Percentiles rank a stretch among this genome's conserved stretches.
phyloP scores from a whole-genome alignment of 2,888 invertebrate genomes.

The Drosophila neutralis region DNA sequence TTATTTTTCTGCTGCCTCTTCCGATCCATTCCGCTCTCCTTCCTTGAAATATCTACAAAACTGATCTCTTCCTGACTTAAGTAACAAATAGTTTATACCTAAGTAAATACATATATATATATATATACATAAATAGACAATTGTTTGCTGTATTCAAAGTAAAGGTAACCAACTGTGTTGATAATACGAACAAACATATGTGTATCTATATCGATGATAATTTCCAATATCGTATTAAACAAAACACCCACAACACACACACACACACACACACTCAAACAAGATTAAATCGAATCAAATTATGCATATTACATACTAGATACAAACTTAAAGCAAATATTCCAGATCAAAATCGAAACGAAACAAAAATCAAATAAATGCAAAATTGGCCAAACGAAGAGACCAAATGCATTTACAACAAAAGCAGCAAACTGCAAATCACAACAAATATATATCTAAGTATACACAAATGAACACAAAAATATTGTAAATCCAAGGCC shows the following conservation, averaged over 20 bases:
- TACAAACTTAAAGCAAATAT: slow-evolving; percentile 37
- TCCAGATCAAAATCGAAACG: neutral
- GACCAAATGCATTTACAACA: slow-evolving; percentile 68
- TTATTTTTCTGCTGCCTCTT: neutral
- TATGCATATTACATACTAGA: slow-evolving; percentile 61
- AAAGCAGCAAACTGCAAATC: slow-evolving; percentile 14
- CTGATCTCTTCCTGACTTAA: slow-evolving; percentile 63
- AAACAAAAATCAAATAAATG: slow-evolving; percentile 33
- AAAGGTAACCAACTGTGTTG: slow-evolving; percentile 52
- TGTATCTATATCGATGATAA: slow-evolving; percentile 65
- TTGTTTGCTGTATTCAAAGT: slow-evolving; percentile 44
- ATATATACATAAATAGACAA: slow-evolving; percentile 34
- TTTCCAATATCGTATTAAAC: slow-evolving; percentile 45
- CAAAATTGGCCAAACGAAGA: slow-evolving; percentile 61
- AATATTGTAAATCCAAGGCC: slow-evolving; percentile 45
- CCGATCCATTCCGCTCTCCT: neutral
- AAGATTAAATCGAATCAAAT: slow-evolving; percentile 54
- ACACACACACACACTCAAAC: slow-evolving; percentile 4
- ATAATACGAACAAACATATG: slow-evolving; percentile 45
- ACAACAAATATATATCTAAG: slow-evolving; percentile 9
- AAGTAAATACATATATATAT: slow-evolving; percentile 37
- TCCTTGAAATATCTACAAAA: slow-evolving; percentile 30
- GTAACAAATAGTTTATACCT: slow-evolving; percentile 45
- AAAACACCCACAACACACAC: neutral
- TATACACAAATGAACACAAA: neutral